Evolutionary conservation across 2,113 vertebrate species (phyloP).

Genomic region (Donacobius atricapilla): DNA sequence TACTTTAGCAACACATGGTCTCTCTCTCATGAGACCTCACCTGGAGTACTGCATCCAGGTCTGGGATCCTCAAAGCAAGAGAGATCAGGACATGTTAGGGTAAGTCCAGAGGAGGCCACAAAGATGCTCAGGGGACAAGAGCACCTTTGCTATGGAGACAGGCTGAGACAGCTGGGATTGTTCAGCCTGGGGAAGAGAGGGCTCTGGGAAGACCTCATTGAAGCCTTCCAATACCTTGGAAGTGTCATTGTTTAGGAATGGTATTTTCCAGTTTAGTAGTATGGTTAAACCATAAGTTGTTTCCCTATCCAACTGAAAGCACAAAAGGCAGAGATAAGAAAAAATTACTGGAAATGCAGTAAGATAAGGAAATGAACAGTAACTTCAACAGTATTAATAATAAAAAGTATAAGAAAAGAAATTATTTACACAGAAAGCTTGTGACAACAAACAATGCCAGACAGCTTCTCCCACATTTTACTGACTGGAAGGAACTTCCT

Average conservation of each 20-base stretch:
- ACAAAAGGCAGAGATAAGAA: not conserved
- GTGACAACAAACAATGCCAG: not conserved
- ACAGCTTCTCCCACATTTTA: not conserved
- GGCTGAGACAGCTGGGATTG: not conserved
- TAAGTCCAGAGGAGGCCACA: not conserved
- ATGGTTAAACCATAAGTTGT: not conserved
- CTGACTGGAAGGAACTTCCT: not conserved
- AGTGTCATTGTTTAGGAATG: not conserved
- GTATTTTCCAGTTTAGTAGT: not conserved
- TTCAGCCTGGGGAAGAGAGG: not conserved
- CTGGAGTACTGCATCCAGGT: fast-evolving
- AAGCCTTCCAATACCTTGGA: not conserved
- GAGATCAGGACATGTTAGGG: not conserved
- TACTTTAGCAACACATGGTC: not conserved
- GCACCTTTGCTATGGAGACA: not conserved
- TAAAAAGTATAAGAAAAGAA: not conserved
- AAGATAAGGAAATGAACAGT: fast-evolving
- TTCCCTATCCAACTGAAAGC: not conserved
- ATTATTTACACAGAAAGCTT: not conserved
- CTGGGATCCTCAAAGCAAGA: not conserved
- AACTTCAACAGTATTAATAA: not conserved
- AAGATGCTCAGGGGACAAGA: not conserved
- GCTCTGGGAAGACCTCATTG: not conserved
- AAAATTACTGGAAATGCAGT: not conserved
- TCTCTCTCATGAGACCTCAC: not conserved